These are phyloP conservation scores for Taenioides sp. DNA, from an alignment of 2,797 vertebrate species.

Conservation along the genomic window DNA sequence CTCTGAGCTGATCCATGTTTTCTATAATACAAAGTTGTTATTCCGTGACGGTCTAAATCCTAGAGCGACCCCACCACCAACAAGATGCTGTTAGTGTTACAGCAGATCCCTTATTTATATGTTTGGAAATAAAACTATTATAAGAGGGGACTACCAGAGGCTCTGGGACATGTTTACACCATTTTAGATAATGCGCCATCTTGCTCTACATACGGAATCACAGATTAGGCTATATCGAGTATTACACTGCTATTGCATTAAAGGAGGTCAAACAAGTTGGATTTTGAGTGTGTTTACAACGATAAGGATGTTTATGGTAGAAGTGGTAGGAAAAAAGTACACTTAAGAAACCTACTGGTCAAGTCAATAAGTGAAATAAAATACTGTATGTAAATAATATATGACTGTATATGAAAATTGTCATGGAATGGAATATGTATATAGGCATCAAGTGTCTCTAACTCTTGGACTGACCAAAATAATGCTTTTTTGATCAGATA, in stretches of 20 bases:
- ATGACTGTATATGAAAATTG: background rate
- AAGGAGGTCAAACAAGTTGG: conserved; percentile 65
- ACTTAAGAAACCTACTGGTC: no score
- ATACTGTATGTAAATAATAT: background rate
- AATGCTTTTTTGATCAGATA: no score
- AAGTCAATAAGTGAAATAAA: background rate
- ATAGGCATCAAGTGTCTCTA: no score
- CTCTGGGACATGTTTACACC: conserved; percentile 80
- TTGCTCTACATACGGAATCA: conserved; percentile 78
- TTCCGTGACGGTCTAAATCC: conserved; percentile 66
- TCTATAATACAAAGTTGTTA: conserved; percentile 64
- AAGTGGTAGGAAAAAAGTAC: background rate
- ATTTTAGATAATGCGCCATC: conserved; percentile 70
- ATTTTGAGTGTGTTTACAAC: conserved; percentile 63
- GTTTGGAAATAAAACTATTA: conserved; percentile 74
- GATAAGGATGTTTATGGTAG: conserved; percentile 51
- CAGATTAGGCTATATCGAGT: conserved; percentile 76
- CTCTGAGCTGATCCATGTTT: conserved; percentile 65
- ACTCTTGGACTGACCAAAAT: no score
- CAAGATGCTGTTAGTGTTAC: conserved; percentile 63
- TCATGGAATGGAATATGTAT: no score
- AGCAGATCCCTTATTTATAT: conserved; percentile 73
- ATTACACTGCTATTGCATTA: conserved; percentile 58
- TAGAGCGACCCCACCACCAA: conserved; percentile 61
- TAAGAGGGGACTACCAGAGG: conserved; percentile 68